Evolutionary conservation across 2,888 invertebrate species (phyloP), one percentile per base, ranked within the genome.

Genomic region (Scrobipalpa atriplicella): DNA sequence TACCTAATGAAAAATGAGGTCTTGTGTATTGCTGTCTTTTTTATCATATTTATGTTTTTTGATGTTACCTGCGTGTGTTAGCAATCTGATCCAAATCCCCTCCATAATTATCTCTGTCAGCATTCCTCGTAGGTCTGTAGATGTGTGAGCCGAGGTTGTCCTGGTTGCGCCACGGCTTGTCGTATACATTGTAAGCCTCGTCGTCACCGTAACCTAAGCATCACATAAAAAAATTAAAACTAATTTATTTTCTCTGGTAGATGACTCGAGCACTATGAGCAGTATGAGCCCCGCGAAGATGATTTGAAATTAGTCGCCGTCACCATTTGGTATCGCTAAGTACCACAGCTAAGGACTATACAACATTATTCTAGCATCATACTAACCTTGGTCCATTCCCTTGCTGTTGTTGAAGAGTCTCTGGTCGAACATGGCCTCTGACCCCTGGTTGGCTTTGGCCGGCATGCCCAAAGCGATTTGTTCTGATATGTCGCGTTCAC

Each of bases 391-490:
- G 80, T 98, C 99, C 95, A 99, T 96, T 64, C 98, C 98, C 78
- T 97, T 97, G 65, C 94, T 95, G 72, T 98, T 98, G 78, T 99
- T 99, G 85, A 99, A 99, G 13, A 99, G 92, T 41, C 99, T 93
- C 83, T 99, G 98, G 90, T 99, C 99, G 84, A 99, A 99, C 83
- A 97, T 95, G 0, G 95, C 95, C 78, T 98, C 99, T 0, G 95
- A 96, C 7, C 94, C 94, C 9, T 83, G 85, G 52, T 70, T 78
- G 1, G 94, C 94, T 81, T 97, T 96, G 0, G 98, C 96, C 0
- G 99, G 99, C 90, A 99, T 90, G 0, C 99, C 99, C 13, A 99
- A 94, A 0, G 99, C 99, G 73, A 99, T 99, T 92, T 99, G 98
- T 83, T 99, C 99, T 9, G 98, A 99, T 68, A 99, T 98, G 81